Evolutionary conservation across 2,888 invertebrate species (phyloP).

Genomic region (Melinaea menophilus): DNA sequence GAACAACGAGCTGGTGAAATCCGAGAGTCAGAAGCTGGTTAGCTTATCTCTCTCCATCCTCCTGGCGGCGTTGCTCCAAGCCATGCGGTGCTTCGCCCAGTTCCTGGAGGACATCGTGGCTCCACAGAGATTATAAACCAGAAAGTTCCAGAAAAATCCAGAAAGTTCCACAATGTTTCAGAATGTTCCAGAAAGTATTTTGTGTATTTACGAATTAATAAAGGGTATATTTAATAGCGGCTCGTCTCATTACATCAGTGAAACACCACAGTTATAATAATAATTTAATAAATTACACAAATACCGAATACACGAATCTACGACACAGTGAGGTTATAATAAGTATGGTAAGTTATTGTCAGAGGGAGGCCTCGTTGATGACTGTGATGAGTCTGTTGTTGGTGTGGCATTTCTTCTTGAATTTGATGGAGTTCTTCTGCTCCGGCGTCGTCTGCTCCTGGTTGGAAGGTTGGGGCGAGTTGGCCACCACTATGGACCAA

Average conservation of each 20-base stretch:
- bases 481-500: slow-evolving; percentile 82
- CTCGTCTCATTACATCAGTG: slow-evolving; percentile 40
- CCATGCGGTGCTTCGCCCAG: slow-evolving; percentile 80
- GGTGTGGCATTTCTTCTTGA: slow-evolving; percentile 74
- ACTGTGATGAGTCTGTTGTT: slow-evolving; percentile 85
- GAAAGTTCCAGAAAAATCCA: too few relatives aligned
- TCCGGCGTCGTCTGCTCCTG: slow-evolving; percentile 60
- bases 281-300: slow-evolving; percentile 72
- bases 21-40: slow-evolving; percentile 74
- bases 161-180: slow-evolving; percentile 39
- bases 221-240: slow-evolving; percentile 63
- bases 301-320: slow-evolving; percentile 69
- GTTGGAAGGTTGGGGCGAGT: slow-evolving; percentile 46
- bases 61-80: slow-evolving; percentile 79
- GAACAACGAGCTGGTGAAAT: slow-evolving; percentile 65
- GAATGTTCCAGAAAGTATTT: slow-evolving; percentile 37
- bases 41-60: slow-evolving; percentile 79
- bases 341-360: slow-evolving; percentile 67
- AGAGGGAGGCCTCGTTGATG: slow-evolving; percentile 85
- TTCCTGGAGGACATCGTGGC: slow-evolving; percentile 78
- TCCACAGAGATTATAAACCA: slow-evolving; percentile 64
- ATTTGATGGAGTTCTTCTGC: slow-evolving; percentile 58
- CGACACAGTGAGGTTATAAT: slow-evolving; percentile 77
- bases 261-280: slow-evolving; percentile 38
- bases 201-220: slow-evolving; percentile 40